A percentile compares a stretch with the other conserved stretches of the same genome.
These are phyloP conservation scores for Drosophila ananassae DNA, from an alignment of 1,140 invertebrate species.

Conservation along the genomic window DNA sequence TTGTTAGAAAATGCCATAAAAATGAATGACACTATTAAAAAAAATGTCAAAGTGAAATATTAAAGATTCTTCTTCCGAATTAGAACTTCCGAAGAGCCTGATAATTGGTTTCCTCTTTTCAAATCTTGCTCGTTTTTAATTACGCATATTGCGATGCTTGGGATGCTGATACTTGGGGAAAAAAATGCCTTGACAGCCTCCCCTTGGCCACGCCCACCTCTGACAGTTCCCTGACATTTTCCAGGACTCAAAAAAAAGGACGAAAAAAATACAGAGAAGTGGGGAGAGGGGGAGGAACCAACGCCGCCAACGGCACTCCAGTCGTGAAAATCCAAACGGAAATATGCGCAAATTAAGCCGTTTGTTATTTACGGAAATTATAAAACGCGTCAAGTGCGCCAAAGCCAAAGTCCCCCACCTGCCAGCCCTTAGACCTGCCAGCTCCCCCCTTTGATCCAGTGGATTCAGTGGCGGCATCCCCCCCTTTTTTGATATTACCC, in stretches of 20 bases:
- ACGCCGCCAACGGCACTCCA: slow-evolving; percentile 54
- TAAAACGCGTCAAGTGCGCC: slow-evolving; percentile 80
- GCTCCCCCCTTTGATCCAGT: no score
- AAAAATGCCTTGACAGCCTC: slow-evolving; percentile 30
- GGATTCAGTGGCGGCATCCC: neutral
- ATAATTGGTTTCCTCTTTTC: slow-evolving; percentile 1
- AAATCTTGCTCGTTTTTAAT: slow-evolving; percentile 28
- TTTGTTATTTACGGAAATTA: slow-evolving; percentile 81
- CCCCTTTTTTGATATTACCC: neutral
- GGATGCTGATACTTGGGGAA: neutral
- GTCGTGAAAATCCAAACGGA: slow-evolving; percentile 80
- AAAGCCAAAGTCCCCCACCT: slow-evolving; percentile 42
- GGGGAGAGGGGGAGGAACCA: neutral
- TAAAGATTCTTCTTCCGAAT: neutral
- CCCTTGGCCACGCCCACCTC: neutral
- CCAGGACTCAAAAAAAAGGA: neutral
- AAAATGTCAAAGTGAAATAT: neutral
- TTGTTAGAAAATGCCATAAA: no score
- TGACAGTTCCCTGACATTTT: neutral
- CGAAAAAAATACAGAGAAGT: neutral
- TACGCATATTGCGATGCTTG: slow-evolving; percentile 30
- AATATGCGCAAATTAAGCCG: slow-evolving; percentile 82
- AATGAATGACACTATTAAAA: no score
- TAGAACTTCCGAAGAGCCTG: neutral
- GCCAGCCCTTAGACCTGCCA: neutral